Base-by-base conservation (phyloP, 2,888 invertebrate genomes). In the Rugalucina vietnamica region DNA sequence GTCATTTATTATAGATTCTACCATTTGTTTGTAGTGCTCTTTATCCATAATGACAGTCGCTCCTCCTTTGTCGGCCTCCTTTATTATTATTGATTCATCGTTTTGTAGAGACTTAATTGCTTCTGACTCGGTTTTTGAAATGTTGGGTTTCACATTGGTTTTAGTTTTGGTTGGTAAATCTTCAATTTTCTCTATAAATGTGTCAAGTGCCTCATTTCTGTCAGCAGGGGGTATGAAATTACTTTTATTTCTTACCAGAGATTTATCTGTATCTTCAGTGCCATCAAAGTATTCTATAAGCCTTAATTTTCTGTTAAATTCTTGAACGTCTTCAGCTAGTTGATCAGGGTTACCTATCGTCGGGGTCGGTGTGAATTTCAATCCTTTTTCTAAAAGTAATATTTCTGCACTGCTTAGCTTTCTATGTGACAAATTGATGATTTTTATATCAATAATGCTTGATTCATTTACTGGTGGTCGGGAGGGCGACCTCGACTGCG, bases 41-140 rank as follows among this genome's bases (percentile, higher is more conserved):
- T 24, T 74, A 14, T 82, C 76, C 81, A 86, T 80, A 29, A 78
- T 81, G 5, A 86, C 81, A 57, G 78, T 72, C 10, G 78, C 78
- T 12, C 81, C 76, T 14, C 75, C 80, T 71, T 85, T 86, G 27
- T 81, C 82, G 4, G 78, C 81, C 70, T 85, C 79, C 74, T 81
- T 85, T 24, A 78, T 79, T 34, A 65, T 34, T 65, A 65, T 65
- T 32, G 3, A 12, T 12, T 32, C 1, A 18, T 65, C 65, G 21
- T 32, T 65, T 34, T 5, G 10, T 65, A 65, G 21, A 18, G 18
- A 34, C 18, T 32, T 34, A 12, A 34, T 5, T 1, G 34, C 32
- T 34, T 65, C 24, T 10, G 34, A 18, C 34, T 65, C 65, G 1
- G 14, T 18, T 1, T 10, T 21, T 3, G 65, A n/a, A 18, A 65